Evolutionary conservation across 2,888 invertebrate species (phyloP).

Genomic region (Calephelis perditalis): DNA sequence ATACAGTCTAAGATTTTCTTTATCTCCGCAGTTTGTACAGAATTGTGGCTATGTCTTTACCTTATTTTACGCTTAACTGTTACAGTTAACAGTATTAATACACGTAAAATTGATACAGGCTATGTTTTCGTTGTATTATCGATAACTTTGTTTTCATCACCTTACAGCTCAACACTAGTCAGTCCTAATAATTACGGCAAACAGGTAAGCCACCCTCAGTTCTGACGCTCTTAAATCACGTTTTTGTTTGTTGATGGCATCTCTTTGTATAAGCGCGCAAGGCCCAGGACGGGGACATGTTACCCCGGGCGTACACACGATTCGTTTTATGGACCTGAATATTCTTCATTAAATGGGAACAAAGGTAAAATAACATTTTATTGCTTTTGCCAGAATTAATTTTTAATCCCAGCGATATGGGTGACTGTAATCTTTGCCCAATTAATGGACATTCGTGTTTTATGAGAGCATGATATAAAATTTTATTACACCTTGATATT

Average conservation of each 20-base stretch:
- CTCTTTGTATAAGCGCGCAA: constrained; percentile 50
- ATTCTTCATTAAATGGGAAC: constrained; percentile 26
- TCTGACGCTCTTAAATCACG: constrained; percentile 55
- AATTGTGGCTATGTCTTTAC: too few species aligned
- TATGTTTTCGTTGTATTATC: too few species aligned
- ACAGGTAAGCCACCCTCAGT: constrained; percentile 43
- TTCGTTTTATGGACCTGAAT: constrained; percentile 28
- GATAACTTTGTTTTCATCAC: too few species aligned
- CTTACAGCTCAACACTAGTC: not conserved
- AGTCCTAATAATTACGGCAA: constrained; percentile 19
- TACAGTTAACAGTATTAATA: too few species aligned
- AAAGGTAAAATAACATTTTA: constrained; percentile 18
- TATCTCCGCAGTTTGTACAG: too few species aligned
- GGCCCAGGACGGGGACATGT: constrained; percentile 32
- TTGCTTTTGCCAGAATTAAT: constrained; percentile 9
- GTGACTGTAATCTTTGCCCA: constrained; percentile 1
- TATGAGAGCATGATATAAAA: not conserved
- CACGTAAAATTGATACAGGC: too few species aligned
- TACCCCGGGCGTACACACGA: constrained; percentile 23
- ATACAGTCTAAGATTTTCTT: too few species aligned
- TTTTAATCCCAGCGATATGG: constrained; percentile 3
- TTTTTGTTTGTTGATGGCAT: constrained; percentile 57
- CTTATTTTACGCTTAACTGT: too few species aligned
- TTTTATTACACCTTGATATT: not conserved
- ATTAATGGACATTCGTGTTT: constrained; percentile 2